phyloP scores from a whole-genome alignment of 2,113 vertebrate species.

The Heptranchias perlo region DNA sequence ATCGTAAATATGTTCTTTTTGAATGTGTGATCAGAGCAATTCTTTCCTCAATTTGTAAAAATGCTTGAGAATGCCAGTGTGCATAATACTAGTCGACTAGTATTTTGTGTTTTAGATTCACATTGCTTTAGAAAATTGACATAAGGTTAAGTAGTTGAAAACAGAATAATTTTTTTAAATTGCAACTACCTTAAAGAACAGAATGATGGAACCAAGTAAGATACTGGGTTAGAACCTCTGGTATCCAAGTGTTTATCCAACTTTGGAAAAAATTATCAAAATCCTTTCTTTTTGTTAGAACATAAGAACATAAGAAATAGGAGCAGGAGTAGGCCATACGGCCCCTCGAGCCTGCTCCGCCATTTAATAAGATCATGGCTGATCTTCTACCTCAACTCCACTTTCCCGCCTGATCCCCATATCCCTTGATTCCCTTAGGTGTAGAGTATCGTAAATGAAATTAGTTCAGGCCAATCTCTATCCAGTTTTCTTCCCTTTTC shows the following conservation, averaged over 20 bases:
- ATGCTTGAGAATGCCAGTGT: background rate
- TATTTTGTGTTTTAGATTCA: background rate
- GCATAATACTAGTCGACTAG: background rate
- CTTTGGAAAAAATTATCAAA: background rate
- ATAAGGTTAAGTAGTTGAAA: slow-evolving; percentile 12
- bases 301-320: no score
- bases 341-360: no score
- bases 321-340: no score
- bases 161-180: background rate
- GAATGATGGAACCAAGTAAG: background rate
- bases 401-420: no score
- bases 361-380: no score
- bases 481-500: background rate
- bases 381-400: no score
- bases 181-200: background rate
- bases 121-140: background rate
- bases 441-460: background rate
- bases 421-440: no score
- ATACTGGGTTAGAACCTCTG: background rate
- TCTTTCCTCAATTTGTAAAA: background rate
- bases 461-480: background rate
- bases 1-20: background rate
- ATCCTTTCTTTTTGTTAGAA: background rate
- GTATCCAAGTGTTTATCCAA: background rate
- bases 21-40: background rate